Evolutionary conservation across 2,113 vertebrate genomes (phyloP), one percentile per base, ranked within the genome.

Genomic region (Thamnophis sirtalis): DNA sequence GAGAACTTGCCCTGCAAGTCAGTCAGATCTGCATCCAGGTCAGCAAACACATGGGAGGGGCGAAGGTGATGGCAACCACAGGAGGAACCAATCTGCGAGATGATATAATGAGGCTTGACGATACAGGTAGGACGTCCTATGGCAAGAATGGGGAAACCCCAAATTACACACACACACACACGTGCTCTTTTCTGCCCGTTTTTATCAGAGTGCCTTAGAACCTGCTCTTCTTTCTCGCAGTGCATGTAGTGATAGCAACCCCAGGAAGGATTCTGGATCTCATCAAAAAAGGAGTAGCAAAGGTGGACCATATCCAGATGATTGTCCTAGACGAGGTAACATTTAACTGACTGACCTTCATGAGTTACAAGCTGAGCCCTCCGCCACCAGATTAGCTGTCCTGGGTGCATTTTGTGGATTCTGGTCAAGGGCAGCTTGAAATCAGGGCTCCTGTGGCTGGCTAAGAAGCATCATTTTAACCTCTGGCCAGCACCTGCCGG

Each of bases 1-100:
- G 99, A 98, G 99, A 99, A 97, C 98, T 99, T 98, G 99, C 99
- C 97, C 98, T 99, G 95, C 99, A 99, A 98, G 99, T 99, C 96
- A 99, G 99, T 98, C 99, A 99, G 97, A 99, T 99, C 97, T 99
- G 98, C 96, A 99, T 99, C 98, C 99, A 99, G 98, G 99, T 99
- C 98, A 99, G 99, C 98, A 99, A 99, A 98, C 99, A 99, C 97
- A 99, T 99, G 99, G 99, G 99, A 94, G 99, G 99, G 94, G 99
- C 99, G 94, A 99, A 99, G 98, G 99, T 99, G 92, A 99, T 99
- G 99, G 99, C 99, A 95, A 99, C 99, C 91, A 99, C 99, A 0
- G 99, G 99, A 97, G 99, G 99, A 97, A 99, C 99, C 96, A 99
- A 99, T 97, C 97, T 99, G 93, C 98, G 99, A 80, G 99, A 99